Evolutionary conservation across 1,140 invertebrate genomes (phyloP), one percentile per base, ranked within the genome.

Genomic region (Chymomyza costata): DNA sequence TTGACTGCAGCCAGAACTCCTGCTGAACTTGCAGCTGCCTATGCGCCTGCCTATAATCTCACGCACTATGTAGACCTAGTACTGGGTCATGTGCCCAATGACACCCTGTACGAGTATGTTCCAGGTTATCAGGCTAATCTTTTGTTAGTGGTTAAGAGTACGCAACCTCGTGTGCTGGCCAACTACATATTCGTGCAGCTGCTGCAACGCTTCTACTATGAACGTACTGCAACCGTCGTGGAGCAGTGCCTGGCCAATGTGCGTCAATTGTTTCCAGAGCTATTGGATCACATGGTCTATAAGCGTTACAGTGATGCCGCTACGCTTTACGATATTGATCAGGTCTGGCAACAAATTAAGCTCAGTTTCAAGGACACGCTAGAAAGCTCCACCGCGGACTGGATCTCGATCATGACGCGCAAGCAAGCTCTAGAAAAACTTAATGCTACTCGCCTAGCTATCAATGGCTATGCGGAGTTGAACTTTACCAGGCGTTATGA

Each of bases 161-260:
- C 63, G 1, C 32, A 54, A 1, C 16, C 61, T 0, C 28, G 48
- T 2, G 44, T 56, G 11, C 5, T 80, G 28, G 71, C 76, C 14
- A 82, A 83, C 19, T 84, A 83, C 41, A 62, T 84, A 1, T 65
- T 60, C 10, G 37, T 71, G 2, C 44, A 83, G 41, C 32, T 84
- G n/a, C 32, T 82, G 10, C 39, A 67, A 10, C 40, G 31, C 11
- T 82, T 84, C 39, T 56, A 58, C 45, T 65, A 66, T 14, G 68
- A 74, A 0, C 48, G 40, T 6, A 10, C 49, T 0, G 34, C 17
- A 0, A 38, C 65, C n/a, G 43, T 38, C 0, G 50, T 64, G 3
- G 51, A 45, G 6, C 59, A 64, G 16, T 84, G 82, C 38, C 21
- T 80, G 47, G 10, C 39, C 15, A 60, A 60, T 3, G 38, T 37